These are phyloP conservation scores for Cuniculus paca DNA, from an alignment of 2,797 vertebrate species.

Conservation along the genomic window DNA sequence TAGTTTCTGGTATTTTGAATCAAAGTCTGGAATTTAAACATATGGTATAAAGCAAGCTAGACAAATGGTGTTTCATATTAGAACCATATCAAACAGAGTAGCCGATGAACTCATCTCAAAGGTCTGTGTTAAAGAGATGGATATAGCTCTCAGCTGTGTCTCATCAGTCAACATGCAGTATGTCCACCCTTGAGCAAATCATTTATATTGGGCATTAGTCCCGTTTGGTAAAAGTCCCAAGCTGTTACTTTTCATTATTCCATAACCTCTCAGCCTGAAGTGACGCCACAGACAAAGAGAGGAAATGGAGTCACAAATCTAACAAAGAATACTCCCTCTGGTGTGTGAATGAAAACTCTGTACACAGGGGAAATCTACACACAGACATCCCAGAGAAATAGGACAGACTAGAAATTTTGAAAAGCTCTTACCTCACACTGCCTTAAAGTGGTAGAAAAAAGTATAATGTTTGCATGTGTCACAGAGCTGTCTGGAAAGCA, in stretches of 20 bases:
- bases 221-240: background rate
- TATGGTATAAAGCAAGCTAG: slow-evolving; percentile 31
- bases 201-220: background rate
- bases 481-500: background rate
- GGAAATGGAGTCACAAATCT: background rate
- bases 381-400: background rate
- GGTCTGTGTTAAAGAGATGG: background rate
- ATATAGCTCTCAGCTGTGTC: background rate
- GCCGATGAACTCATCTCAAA: background rate
- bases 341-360: background rate
- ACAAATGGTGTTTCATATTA: slow-evolving; percentile 37
- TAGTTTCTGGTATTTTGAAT: slow-evolving; percentile 62
- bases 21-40: slow-evolving; percentile 40
- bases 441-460: background rate
- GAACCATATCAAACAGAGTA: background rate
- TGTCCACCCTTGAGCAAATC: background rate
- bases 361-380: background rate
- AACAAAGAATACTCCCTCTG: background rate
- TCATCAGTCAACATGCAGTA: background rate
- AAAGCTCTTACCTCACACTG: background rate
- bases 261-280: background rate
- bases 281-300: background rate
- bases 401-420: background rate
- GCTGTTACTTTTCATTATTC: background rate
- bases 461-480: background rate